A percentile compares a stretch with the other conserved stretches of the same genome.
Conservation (phyloP, 2,797 vertebrate genomes). For the Sylvilagus floridanus region DNA sequence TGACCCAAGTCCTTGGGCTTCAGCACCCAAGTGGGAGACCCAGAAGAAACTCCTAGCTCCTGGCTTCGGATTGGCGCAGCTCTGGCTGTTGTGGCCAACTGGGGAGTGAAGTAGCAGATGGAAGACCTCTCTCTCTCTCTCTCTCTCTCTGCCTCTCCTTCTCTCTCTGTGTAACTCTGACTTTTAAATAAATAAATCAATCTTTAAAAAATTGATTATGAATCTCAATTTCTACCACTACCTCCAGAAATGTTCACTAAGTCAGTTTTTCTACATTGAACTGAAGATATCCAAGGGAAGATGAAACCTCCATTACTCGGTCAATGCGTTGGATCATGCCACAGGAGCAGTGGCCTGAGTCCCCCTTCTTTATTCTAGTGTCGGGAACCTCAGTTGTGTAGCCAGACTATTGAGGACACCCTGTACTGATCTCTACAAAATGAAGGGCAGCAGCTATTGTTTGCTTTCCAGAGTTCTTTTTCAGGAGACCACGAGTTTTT, state of each 20-base stretch:
- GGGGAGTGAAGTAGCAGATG: too few species aligned
- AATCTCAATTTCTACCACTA: conserved; percentile 21
- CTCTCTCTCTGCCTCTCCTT: too few species aligned
- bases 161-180: too few species aligned
- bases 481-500: background rate
- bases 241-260: background rate
- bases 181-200: too few species aligned
- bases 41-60: too few species aligned
- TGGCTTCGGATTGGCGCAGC: too few species aligned
- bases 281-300: background rate
- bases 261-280: background rate
- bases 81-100: too few species aligned
- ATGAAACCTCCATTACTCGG: background rate
- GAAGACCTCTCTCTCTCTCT: too few species aligned
- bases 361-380: background rate
- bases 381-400: background rate
- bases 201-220: background rate
- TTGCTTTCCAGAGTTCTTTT: background rate
- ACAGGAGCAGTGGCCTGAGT: background rate
- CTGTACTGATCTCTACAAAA: background rate
- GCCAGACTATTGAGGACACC: background rate
- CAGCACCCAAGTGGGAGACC: too few species aligned
- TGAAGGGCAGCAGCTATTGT: background rate
- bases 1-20: too few species aligned
- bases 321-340: background rate